Conservation (phyloP, 2,888 invertebrate genomes). For the Diplazon laetatorius region DNA sequence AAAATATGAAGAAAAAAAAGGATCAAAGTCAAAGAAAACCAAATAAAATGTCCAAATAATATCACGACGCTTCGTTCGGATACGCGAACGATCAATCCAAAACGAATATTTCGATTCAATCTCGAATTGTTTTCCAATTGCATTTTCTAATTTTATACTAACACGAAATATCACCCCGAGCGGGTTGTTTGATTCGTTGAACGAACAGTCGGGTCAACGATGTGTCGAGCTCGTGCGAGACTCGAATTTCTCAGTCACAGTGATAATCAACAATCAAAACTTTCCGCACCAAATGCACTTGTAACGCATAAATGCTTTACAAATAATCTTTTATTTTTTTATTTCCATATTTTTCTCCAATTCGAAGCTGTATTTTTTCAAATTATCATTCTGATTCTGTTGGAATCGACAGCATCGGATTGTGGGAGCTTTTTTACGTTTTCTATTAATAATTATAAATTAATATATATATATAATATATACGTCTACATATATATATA, state of each 20-base stretch:
- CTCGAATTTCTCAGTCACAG: background rate
- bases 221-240: background rate
- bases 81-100: too few species aligned
- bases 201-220: background rate
- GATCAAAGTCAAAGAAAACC: background rate
- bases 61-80: too few species aligned
- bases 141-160: conserved; percentile 18
- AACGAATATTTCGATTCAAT: conserved; percentile 5
- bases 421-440: conserved; percentile 22
- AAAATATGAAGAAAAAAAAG: background rate
- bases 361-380: background rate
- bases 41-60: too few species aligned
- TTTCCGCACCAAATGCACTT: background rate
- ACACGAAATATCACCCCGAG: background rate
- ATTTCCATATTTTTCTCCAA: background rate
- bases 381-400: too few species aligned
- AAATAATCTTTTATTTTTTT: background rate
- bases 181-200: conserved; percentile 10
- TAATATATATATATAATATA: conserved; percentile 24
- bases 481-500: conserved; percentile 32
- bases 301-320: background rate
- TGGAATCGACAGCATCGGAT: conserved; percentile 1
- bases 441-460: conserved; percentile 9
- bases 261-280: background rate
- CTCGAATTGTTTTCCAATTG: background rate